phyloP scores from a whole-genome alignment of 1,140 invertebrate species.

The Trichonephila clavata region DNA sequence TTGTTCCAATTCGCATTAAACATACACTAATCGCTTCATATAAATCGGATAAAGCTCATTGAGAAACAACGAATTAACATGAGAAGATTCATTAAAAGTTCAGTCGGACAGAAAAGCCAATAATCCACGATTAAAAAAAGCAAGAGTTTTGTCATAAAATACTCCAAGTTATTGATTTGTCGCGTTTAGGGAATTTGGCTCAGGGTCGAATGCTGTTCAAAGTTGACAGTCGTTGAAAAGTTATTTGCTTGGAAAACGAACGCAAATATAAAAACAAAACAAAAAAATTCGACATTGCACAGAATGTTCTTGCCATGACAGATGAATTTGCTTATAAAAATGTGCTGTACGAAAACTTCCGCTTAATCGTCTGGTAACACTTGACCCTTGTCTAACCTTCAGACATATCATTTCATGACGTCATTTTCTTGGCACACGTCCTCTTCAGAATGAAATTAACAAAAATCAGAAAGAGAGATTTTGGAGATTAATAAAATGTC shows the following conservation, averaged over 20 bases:
- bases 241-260: conserved; percentile 37
- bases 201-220: conserved; percentile 39
- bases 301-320: conserved; percentile 2
- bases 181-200: background rate
- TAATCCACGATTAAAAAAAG: conserved; percentile 46
- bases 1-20: background rate
- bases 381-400: conserved; percentile 60
- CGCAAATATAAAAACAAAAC: background rate
- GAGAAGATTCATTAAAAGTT: background rate
- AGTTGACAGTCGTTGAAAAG: conserved; percentile 19
- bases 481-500: conserved; percentile 7
- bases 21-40: background rate
- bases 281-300: background rate
- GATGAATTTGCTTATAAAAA: conserved; percentile 34
- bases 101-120: background rate
- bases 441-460: conserved; percentile 7
- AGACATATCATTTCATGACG: conserved; percentile 26
- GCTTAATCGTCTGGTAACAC: conserved; percentile 57
- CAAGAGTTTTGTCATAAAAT: conserved; percentile 21
- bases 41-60: background rate
- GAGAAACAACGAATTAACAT: background rate
- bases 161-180: conserved; percentile 41
- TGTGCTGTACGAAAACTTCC: conserved; percentile 3
- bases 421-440: conserved; percentile 51
- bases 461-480: conserved; percentile 17